Conservation (phyloP, 2,113 vertebrate genomes). For the Percina caprodes region DNA sequence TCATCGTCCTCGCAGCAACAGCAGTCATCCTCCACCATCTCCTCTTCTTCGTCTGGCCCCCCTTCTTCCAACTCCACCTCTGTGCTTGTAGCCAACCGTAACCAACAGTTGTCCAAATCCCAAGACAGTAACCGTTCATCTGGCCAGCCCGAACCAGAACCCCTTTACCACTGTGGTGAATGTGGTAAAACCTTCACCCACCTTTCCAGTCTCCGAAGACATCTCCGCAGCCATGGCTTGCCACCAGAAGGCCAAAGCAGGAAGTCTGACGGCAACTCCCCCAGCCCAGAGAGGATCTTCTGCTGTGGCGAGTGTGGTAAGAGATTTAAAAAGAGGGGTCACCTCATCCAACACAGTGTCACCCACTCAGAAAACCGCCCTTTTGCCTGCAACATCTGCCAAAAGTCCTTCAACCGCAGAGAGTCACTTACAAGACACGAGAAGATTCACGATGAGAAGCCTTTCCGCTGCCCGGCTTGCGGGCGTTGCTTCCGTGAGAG, state of each 20-base stretch:
- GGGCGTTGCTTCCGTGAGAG: conserved; percentile 92
- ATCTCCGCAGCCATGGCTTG: conserved; percentile 84
- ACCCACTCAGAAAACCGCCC: conserved; percentile 93
- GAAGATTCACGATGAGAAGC: conserved; percentile 92
- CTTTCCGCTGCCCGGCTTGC: conserved; percentile 90
- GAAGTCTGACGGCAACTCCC: conserved; percentile 78
- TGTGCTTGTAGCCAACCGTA: conserved; percentile 82
- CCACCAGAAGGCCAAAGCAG: conserved; percentile 73
- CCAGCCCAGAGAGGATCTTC: conserved; percentile 84
- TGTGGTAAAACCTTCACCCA: conserved; percentile 87
- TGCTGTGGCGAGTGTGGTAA: conserved; percentile 92
- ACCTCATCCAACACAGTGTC: conserved; percentile 94
- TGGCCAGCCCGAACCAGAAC: conserved; percentile 79
- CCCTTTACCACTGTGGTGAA: conserved; percentile 85
- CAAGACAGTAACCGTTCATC: conserved; percentile 67
- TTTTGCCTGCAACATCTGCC: conserved; percentile 89
- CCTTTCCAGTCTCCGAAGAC: conserved; percentile 84
- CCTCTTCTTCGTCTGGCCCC: conserved; percentile 80
- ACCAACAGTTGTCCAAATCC: conserved; percentile 79
- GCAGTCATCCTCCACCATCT: conserved; percentile 82
- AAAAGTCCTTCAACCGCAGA: conserved; percentile 92
- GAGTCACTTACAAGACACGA: conserved; percentile 93
- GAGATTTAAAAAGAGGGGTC: conserved; percentile 92
- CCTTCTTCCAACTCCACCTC: conserved; percentile 82
- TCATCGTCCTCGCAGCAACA: conserved; percentile 78